phyloP scores from a whole-genome alignment of 2,797 vertebrate species.

The Melanogrammus aeglefinus region DNA sequence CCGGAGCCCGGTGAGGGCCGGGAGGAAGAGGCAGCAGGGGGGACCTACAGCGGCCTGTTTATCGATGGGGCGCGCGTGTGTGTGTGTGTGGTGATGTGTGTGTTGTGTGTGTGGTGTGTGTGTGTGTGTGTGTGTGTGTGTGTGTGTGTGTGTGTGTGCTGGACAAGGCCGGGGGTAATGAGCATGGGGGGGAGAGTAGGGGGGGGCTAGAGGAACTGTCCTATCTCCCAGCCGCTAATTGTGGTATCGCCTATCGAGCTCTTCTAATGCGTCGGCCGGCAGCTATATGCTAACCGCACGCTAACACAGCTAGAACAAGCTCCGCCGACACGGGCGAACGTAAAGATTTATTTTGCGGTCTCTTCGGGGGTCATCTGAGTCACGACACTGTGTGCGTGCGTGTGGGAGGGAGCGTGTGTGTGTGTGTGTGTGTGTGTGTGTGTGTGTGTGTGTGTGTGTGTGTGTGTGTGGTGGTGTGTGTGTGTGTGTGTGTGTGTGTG shows the following conservation, averaged over 20 bases:
- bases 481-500: not conserved
- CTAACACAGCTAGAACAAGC: constrained; percentile 63
- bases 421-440: too few species aligned
- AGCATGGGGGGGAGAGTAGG: constrained; percentile 97
- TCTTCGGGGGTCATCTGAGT: not conserved
- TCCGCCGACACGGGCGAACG: constrained; percentile 32
- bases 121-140: too few species aligned
- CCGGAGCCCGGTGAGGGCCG: constrained; percentile 74
- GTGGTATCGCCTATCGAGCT: constrained; percentile 95
- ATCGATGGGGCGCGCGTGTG: constrained; percentile 94
- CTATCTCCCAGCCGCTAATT: constrained; percentile 93
- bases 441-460: too few species aligned
- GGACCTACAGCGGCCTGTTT: constrained; percentile 88
- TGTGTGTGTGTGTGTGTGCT: too few species aligned
- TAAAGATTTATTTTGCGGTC: constrained; percentile 19
- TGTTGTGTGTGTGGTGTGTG: constrained; percentile 6
- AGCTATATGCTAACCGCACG: constrained; percentile 64
- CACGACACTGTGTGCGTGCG: not conserved
- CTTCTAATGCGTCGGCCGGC: constrained; percentile 81
- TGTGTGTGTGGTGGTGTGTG: not conserved
- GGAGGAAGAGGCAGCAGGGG: constrained; percentile 67
- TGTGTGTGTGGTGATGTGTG: constrained; percentile 38
- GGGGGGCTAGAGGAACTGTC: constrained; percentile 97
- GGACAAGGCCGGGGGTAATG: constrained; percentile 87
- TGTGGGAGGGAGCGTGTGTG: too few species aligned